These are phyloP conservation scores for Distichodus sexfasciatus DNA, from an alignment of 2,797 vertebrate genomes.

Conservation along the genomic window DNA sequence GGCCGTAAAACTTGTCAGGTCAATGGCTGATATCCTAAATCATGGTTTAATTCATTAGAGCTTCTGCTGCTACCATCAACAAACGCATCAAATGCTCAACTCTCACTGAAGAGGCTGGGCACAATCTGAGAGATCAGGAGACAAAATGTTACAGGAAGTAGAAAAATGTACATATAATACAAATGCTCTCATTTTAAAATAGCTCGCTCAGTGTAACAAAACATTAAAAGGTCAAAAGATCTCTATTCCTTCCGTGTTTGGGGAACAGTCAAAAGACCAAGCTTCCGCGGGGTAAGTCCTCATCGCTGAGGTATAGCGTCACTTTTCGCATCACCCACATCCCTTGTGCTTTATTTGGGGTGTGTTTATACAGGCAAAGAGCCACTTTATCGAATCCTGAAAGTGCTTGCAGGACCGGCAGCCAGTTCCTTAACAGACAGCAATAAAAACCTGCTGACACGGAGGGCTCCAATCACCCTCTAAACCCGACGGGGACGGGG, in stretches of 20 bases:
- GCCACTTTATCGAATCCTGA: slow-evolving; percentile 28
- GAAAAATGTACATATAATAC: slow-evolving; percentile 63
- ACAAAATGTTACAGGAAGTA: too few relatives aligned
- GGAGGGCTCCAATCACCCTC: slow-evolving; percentile 3
- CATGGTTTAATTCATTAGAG: slow-evolving; percentile 66
- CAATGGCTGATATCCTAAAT: slow-evolving; percentile 76
- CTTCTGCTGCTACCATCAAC: slow-evolving; percentile 54
- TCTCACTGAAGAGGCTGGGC: slow-evolving; percentile 49
- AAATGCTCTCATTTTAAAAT: slow-evolving; percentile 66
- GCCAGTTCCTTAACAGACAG: slow-evolving; percentile 15
- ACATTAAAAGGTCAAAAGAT: slow-evolving; percentile 3
- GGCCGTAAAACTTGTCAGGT: slow-evolving; percentile 67
- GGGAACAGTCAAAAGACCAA: slow-evolving; percentile 6
- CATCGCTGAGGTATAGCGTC: background rate
- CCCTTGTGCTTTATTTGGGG: slow-evolving; percentile 50
- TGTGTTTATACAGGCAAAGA: too few relatives aligned
- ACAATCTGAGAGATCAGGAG: too few relatives aligned
- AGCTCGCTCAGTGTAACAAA: slow-evolving; percentile 38
- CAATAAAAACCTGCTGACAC: slow-evolving; percentile 23
- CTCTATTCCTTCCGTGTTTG: slow-evolving; percentile 14
- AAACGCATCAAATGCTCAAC: slow-evolving; percentile 62
- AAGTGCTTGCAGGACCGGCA: slow-evolving; percentile 6
- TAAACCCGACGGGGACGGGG: slow-evolving; percentile 17
- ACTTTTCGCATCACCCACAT: slow-evolving; percentile 9
- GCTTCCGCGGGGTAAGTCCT: slow-evolving; percentile 21